phyloP scores from a whole-genome alignment of 2,113 vertebrate species.

The Ornithorhynchus anatinus region DNA sequence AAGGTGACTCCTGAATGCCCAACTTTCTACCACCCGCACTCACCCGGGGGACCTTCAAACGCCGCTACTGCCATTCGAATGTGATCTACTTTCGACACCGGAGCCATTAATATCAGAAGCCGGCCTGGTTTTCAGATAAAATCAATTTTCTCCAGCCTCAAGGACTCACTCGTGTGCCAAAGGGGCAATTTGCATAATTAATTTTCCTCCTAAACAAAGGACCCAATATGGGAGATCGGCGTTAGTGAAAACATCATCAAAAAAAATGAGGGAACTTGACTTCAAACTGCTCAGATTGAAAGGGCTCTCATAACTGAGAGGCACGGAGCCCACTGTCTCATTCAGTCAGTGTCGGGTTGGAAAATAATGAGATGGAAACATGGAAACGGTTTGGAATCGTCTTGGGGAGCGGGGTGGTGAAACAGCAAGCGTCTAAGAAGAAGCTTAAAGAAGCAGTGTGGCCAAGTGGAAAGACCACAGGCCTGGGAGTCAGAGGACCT shows the following conservation, averaged over 20 bases:
- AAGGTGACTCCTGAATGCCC: conserved; percentile 3
- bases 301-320: too few relatives aligned
- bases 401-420: too few relatives aligned
- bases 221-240: background rate
- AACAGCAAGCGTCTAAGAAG: too few relatives aligned
- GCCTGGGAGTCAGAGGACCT: too few relatives aligned
- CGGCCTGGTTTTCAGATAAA: conserved; percentile 16
- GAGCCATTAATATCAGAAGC: conserved; percentile 10
- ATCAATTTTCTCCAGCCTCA: conserved; percentile 26
- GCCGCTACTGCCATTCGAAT: conserved; percentile 16
- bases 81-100: conserved; percentile 23
- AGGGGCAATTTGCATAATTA: background rate
- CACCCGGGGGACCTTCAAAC: too few relatives aligned
- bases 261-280: background rate
- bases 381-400: background rate
- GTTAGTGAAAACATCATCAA: background rate
- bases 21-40: background rate
- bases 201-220: background rate
- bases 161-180: background rate
- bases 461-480: too few relatives aligned
- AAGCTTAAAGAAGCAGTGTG: too few relatives aligned
- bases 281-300: background rate
- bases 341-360: background rate
- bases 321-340: background rate
- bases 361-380: background rate